A percentile compares a stretch with the other conserved stretches of the same genome.
These are phyloP conservation scores for Drosophila austrosaltans DNA, from an alignment of 2,888 invertebrate species.

Conservation along the genomic window DNA sequence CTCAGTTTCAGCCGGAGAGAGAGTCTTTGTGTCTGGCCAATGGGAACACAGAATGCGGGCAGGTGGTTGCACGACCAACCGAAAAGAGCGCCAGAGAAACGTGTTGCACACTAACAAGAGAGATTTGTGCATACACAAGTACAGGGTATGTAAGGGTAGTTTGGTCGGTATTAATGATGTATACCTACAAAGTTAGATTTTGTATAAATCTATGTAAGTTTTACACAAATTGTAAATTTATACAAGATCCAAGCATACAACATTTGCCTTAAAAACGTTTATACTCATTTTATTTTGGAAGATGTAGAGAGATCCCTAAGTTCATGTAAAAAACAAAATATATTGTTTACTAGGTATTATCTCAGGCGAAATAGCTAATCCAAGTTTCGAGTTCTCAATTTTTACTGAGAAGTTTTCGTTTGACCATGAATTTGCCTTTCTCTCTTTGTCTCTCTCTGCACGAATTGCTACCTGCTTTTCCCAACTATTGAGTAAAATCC, in stretches of 20 bases:
- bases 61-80: conserved; percentile 62
- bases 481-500: conserved; percentile 30
- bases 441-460: conserved; percentile 30
- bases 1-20: conserved; percentile 29
- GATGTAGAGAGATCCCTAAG: not conserved
- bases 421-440: conserved; percentile 24
- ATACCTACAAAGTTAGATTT: no score
- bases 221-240: no score
- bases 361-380: not conserved
- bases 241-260: no score
- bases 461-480: conserved; percentile 61
- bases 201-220: no score
- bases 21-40: conserved; percentile 50
- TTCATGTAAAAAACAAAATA: no score
- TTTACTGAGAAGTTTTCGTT: not conserved
- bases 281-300: no score
- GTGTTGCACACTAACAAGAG: conserved; percentile 7
- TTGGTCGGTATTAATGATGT: no score
- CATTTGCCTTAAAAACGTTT: no score
- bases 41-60: conserved; percentile 54
- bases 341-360: no score
- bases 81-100: conserved; percentile 23
- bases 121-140: not conserved
- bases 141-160: conserved; percentile 21
- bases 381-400: not conserved